phyloP scores from a whole-genome alignment of 1,140 invertebrate genomes.

The Drosophila santomea region DNA sequence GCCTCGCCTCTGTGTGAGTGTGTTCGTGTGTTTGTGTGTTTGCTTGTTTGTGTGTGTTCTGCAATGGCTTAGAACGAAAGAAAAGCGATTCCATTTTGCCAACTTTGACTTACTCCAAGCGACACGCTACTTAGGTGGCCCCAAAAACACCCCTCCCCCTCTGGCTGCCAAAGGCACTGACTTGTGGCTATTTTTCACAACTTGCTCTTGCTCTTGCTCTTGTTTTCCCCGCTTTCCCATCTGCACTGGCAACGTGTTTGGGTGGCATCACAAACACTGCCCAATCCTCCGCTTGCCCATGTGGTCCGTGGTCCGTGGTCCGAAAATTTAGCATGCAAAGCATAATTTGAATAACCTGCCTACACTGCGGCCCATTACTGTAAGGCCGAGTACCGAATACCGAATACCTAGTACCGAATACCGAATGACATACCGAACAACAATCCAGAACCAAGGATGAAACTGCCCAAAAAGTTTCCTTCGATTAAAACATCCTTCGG shows the following conservation, averaged over 20 bases:
- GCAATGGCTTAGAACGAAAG: slow-evolving; percentile 9
- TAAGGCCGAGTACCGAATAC: not conserved
- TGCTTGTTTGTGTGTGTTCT: not conserved
- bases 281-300: not conserved
- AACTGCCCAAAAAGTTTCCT: too few species aligned
- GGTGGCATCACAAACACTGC: slow-evolving; percentile 6
- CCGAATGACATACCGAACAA: too few species aligned
- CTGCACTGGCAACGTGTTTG: slow-evolving; percentile 55
- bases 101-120: slow-evolving; percentile 53
- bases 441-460: too few species aligned
- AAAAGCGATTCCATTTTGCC: slow-evolving; percentile 44
- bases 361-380: slow-evolving; percentile 20
- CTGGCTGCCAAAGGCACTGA: slow-evolving; percentile 9
- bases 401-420: not conserved
- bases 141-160: not conserved
- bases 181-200: slow-evolving; percentile 73
- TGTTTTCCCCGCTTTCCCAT: slow-evolving; percentile 17
- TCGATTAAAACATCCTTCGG: too few species aligned
- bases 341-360: slow-evolving; percentile 50
- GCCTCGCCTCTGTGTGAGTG: slow-evolving; percentile 27
- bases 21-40: slow-evolving; percentile 3
- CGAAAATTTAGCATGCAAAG: slow-evolving; percentile 69
- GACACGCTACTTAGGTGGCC: slow-evolving; percentile 44
- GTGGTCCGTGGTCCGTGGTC: slow-evolving; percentile 9
- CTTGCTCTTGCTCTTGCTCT: slow-evolving; percentile 75